phyloP scores from a whole-genome alignment of 2,888 invertebrate genomes.

The Hesperia comma region DNA sequence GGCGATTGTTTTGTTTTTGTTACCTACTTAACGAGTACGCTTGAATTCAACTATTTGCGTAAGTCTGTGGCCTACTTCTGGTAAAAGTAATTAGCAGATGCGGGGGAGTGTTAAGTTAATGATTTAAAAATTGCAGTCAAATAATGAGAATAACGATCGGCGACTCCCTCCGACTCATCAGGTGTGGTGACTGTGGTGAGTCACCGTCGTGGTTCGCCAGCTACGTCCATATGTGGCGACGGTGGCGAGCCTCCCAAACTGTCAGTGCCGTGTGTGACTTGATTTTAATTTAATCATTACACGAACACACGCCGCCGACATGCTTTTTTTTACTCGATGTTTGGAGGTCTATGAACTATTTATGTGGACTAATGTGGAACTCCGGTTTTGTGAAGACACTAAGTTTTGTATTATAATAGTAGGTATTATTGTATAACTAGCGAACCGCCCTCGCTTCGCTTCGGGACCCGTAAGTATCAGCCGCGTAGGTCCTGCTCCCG shows the following conservation, averaged over 20 bases:
- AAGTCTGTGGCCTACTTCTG: conserved; percentile 6
- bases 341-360: conserved; percentile 1
- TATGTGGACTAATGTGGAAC: neutral
- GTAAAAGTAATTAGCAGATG: conserved; percentile 11
- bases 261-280: conserved; percentile 38
- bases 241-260: conserved; percentile 37
- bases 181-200: conserved; percentile 41
- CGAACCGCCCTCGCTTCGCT: no score
- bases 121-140: conserved; percentile 7
- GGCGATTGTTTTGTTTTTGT: conserved; percentile 5
- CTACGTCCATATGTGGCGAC: conserved; percentile 43
- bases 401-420: no score
- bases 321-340: neutral
- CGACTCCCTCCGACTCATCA: conserved; percentile 41
- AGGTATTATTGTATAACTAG: no score
- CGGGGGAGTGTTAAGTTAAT: neutral
- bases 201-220: conserved; percentile 41
- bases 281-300: conserved; percentile 43
- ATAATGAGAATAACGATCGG: conserved; percentile 28
- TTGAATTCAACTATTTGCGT: conserved; percentile 2
- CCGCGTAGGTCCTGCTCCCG: no score
- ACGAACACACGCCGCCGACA: conserved; percentile 2
- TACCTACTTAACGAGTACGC: conserved; percentile 12
- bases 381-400: neutral
- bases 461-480: no score